Evolutionary conservation across 2,888 invertebrate species (phyloP).

Genomic region (Graphium colonna): DNA sequence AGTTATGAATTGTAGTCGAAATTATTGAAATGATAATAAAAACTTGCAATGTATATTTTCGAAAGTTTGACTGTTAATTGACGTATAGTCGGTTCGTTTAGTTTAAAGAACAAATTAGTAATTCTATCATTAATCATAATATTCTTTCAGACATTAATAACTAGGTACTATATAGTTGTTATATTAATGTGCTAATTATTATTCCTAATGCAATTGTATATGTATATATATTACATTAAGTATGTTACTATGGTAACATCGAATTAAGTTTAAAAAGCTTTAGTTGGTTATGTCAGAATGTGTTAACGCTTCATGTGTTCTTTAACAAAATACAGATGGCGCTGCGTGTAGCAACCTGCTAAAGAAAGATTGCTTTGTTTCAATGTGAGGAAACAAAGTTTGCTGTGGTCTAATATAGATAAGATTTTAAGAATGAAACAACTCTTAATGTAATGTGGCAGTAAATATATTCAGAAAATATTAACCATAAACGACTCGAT

Average conservation of each 20-base stretch:
- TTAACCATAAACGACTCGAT: slow-evolving; percentile 69
- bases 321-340: slow-evolving; percentile 9
- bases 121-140: neutral
- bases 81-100: neutral
- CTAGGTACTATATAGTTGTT: no score
- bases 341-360: slow-evolving; percentile 1
- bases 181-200: no score
- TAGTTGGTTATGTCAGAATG: no score
- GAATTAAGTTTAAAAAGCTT: neutral
- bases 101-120: neutral
- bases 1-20: no score
- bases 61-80: no score
- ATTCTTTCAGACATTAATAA: no score
- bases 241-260: no score
- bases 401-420: neutral
- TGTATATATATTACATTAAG: no score
- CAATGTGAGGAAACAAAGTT: neutral
- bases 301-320: neutral
- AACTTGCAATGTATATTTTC: no score
- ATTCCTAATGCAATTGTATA: no score
- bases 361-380: slow-evolving; percentile 2
- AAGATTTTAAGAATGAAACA: slow-evolving; percentile 34
- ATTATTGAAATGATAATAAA: no score
- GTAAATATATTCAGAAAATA: slow-evolving; percentile 80
- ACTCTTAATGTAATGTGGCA: slow-evolving; percentile 56